These are phyloP conservation scores for Halichoerus grypus DNA, from an alignment of 2,113 vertebrate species.

Conservation along the genomic window DNA sequence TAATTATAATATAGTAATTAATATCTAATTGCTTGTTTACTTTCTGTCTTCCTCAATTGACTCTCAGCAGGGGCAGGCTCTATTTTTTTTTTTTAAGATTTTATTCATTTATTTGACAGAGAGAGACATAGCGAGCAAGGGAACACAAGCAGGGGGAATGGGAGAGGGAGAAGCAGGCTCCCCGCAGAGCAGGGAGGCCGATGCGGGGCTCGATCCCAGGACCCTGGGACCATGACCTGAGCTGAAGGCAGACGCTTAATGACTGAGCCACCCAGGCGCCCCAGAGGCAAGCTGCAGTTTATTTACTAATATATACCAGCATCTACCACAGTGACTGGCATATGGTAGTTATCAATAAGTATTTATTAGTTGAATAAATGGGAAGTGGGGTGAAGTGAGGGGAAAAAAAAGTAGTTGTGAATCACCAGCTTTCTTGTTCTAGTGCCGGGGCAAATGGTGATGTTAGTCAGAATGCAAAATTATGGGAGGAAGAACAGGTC, in stretches of 20 bases:
- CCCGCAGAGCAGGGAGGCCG: too few relatives aligned
- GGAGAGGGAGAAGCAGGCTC: too few relatives aligned
- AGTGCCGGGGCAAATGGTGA: background rate
- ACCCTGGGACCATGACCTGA: too few relatives aligned
- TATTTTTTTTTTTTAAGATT: background rate
- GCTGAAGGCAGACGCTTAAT: too few relatives aligned
- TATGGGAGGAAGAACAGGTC: slow-evolving; percentile 19
- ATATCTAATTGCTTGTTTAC: background rate
- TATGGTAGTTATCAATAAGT: background rate
- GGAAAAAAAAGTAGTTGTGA: background rate
- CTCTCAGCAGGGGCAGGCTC: background rate
- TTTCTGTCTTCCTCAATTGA: slow-evolving; percentile 30
- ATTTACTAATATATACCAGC: background rate
- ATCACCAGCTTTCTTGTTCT: slow-evolving; percentile 33
- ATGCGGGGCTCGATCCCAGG: too few relatives aligned
- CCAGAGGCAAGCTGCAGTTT: background rate
- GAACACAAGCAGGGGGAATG: too few relatives aligned
- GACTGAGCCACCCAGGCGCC: too few relatives aligned
- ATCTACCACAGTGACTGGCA: background rate
- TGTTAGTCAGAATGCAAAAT: slow-evolving; percentile 33
- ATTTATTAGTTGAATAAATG: background rate
- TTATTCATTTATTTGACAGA: too few relatives aligned
- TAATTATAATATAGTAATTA: slow-evolving; percentile 50
- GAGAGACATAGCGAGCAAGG: too few relatives aligned
- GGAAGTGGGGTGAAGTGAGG: background rate